phyloP scores from a whole-genome alignment of 2,888 invertebrate genomes.

The Xylota segnis region DNA sequence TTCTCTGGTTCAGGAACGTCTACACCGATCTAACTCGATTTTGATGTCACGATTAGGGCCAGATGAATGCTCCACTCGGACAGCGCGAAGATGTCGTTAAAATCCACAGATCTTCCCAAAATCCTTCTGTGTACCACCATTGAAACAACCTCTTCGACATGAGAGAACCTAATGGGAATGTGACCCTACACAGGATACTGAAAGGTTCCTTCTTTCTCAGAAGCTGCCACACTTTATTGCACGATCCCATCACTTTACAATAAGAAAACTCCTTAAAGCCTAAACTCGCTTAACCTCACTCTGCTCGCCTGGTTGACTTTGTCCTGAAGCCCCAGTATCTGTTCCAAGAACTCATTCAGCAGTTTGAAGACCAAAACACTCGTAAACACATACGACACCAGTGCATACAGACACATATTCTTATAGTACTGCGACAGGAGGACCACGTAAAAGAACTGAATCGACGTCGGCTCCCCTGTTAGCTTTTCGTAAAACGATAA shows the following conservation, averaged over 20 bases:
- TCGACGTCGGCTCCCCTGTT: constrained; percentile 1
- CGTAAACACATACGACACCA: neutral
- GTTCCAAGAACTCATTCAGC: constrained; percentile 35
- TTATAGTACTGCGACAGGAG: constrained; percentile 40
- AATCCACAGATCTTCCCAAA: too few species aligned
- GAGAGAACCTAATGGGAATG: too few species aligned
- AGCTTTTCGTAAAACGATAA: constrained; percentile 34
- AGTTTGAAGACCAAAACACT: neutral
- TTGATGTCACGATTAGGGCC: too few species aligned
- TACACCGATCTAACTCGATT: too few species aligned
- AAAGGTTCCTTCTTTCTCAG: too few species aligned
- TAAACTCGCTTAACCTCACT: neutral
- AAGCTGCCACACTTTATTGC: too few species aligned
- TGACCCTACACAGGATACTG: too few species aligned
- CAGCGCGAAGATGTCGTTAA: too few species aligned
- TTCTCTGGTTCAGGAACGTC: too few species aligned
- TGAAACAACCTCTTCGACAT: too few species aligned
- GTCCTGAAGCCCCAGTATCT: neutral
- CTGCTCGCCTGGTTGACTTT: neutral
- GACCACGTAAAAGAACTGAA: constrained; percentile 31
- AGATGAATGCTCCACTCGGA: too few species aligned
- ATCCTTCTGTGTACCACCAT: too few species aligned
- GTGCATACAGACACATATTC: constrained; percentile 11
- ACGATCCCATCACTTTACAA: neutral
- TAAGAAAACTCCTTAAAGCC: neutral